Base-by-base conservation (phyloP, 2,888 invertebrate genomes). In the Pelosia muscerda region DNA sequence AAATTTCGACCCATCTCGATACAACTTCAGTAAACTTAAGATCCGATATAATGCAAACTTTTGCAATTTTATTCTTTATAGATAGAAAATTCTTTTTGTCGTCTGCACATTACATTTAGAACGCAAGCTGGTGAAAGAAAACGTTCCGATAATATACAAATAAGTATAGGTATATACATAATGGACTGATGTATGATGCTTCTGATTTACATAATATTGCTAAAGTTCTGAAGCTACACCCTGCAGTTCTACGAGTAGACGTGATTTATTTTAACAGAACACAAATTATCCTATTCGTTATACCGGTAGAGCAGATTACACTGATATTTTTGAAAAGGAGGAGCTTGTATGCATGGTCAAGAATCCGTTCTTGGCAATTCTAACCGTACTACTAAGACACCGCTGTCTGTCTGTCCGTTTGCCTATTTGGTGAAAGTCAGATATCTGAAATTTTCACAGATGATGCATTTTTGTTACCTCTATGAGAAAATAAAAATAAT, bases 21-120 rank as follows among this genome's bases (percentile, higher is more conserved):
- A 65, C 13, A 72, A 66, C 55, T 76, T 55, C 22, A 25, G 38
- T 28, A 62, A 66, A 70, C 59, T 22, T 42, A n/a, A 67, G 70
- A 60, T 66, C 38, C 28, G 15, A 72, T 49, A 70, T 54, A 66
- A 42, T 58, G 63, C 57, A 67, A 79, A 79, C 71, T 79, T 75
- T 68, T 25, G 61, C 60, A 77, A 76, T 79, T 68, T 68, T 57
- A 56, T 66, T 55, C 55, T 58, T 66, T 65, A 60, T 65, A 22
- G 4, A 42, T 42, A 63, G 59, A 66, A 26, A 42, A 15, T 42
- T 28, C 56, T 19, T 58, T 55, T 38, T 56, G 38, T 60, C 28
- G 34, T 70, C 34, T 34, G 56, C 60, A 61, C 28, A 9, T 60
- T 53, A 38, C 42, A 56, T 64, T 66, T 59, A 13, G 62, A 49